phyloP scores from a whole-genome alignment of 1,140 invertebrate genomes.

The Olivierus martensii region DNA sequence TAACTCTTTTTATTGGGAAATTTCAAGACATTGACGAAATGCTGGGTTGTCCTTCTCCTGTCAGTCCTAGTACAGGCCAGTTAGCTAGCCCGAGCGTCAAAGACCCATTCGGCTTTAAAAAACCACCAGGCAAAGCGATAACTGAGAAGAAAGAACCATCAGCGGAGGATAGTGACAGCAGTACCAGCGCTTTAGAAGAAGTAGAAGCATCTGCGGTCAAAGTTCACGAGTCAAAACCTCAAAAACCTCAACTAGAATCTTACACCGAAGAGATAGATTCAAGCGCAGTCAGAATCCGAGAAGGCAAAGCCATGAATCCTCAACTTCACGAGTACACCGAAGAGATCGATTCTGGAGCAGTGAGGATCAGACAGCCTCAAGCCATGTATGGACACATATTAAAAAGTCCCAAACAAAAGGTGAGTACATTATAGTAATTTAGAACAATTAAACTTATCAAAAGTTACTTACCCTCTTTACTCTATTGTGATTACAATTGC shows the following conservation, averaged over 20 bases:
- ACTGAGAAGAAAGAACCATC: neutral
- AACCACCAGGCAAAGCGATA: neutral
- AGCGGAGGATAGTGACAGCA: neutral
- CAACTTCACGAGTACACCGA: slow-evolving; percentile 14
- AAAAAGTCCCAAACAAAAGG: slow-evolving; percentile 10
- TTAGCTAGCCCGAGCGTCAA: neutral
- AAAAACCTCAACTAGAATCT: slow-evolving; percentile 17
- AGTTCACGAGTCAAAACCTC: slow-evolving; percentile 18
- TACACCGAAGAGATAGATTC: slow-evolving; percentile 23
- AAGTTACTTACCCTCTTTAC: too few relatives aligned
- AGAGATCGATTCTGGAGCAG: slow-evolving; percentile 17
- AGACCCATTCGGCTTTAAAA: neutral
- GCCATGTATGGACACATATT: slow-evolving; percentile 14
- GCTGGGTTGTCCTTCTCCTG: slow-evolving; percentile 17
- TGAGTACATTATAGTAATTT: too few relatives aligned
- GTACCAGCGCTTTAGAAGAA: slow-evolving; percentile 11
- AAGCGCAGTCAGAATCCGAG: slow-evolving; percentile 21
- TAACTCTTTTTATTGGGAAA: slow-evolving; percentile 16
- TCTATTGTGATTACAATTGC: too few relatives aligned
- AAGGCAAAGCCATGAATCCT: slow-evolving; percentile 14
- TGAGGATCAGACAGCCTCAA: slow-evolving; percentile 13
- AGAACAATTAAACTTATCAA: too few relatives aligned
- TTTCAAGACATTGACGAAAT: slow-evolving; percentile 24
- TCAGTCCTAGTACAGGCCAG: slow-evolving; percentile 13
- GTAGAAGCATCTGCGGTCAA: slow-evolving; percentile 19